Evolutionary conservation across 2,888 invertebrate species (phyloP).

Genomic region (Plusia festucae): DNA sequence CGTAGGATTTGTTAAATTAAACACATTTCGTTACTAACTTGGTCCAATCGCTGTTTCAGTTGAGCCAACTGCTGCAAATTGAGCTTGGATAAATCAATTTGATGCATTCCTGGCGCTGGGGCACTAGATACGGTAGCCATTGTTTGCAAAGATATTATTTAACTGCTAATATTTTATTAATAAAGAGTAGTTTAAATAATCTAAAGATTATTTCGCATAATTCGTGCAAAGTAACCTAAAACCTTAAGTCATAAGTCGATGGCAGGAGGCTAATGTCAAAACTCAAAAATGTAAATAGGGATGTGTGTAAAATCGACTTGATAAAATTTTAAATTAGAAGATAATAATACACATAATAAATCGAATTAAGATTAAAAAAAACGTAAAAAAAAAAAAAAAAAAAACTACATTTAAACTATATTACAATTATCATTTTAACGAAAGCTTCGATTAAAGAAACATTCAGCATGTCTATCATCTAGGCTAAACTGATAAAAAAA

Average conservation of each 20-base stretch:
- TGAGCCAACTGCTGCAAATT: constrained; percentile 94
- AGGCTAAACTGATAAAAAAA: too few relatives aligned
- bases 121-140: constrained; percentile 91
- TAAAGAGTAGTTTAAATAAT: constrained; percentile 25
- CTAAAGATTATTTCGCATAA: constrained; percentile 41
- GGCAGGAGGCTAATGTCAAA: constrained; percentile 13
- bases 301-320: neutral
- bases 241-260: constrained; percentile 15
- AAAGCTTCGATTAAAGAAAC: too few relatives aligned
- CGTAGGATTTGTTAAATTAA: neutral
- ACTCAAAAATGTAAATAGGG: neutral
- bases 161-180: constrained; percentile 35
- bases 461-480: too few relatives aligned
- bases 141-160: constrained; percentile 56
- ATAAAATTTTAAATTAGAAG: too few relatives aligned
- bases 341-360: too few relatives aligned
- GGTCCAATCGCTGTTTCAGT: constrained; percentile 96
- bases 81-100: constrained; percentile 94
- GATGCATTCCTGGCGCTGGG: constrained; percentile 91
- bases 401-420: too few relatives aligned
- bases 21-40: constrained; percentile 84
- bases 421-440: too few relatives aligned
- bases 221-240: constrained; percentile 54
- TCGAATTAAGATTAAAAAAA: too few relatives aligned
- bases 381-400: too few relatives aligned